Conservation (phyloP, 2,797 vertebrate genomes). For the Propithecus perrieri region DNA sequence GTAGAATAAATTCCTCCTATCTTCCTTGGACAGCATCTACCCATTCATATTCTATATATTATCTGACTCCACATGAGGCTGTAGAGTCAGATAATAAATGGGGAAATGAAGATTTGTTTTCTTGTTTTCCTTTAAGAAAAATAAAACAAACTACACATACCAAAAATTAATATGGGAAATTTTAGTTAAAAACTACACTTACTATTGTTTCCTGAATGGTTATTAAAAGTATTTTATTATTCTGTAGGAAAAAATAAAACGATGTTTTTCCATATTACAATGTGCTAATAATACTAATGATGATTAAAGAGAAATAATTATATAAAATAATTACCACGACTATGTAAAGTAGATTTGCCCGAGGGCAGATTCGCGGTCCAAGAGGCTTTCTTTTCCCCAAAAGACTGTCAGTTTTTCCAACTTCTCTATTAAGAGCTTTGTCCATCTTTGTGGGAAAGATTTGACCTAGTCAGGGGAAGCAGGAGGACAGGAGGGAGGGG, state of each 20-base stretch:
- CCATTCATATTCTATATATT: neutral
- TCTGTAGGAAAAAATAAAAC: neutral
- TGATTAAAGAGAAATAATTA: slow-evolving; percentile 75
- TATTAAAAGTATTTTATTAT: neutral
- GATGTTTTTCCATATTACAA: slow-evolving; percentile 28
- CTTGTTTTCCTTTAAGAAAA: slow-evolving; percentile 31
- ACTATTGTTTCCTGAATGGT: neutral
- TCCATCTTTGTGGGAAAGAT: slow-evolving; percentile 72
- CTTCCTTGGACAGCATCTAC: neutral
- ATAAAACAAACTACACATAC: neutral
- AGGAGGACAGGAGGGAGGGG: neutral
- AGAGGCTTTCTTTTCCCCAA: slow-evolving; percentile 74
- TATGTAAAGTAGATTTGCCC: slow-evolving; percentile 86
- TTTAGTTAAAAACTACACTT: slow-evolving; percentile 40
- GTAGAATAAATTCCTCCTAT: neutral
- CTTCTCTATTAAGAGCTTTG: slow-evolving; percentile 78
- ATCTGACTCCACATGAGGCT: neutral
- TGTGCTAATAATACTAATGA: slow-evolving; percentile 68
- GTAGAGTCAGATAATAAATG: neutral
- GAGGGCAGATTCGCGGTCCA: slow-evolving; percentile 83
- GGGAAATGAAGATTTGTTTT: neutral
- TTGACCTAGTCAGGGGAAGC: slow-evolving; percentile 46
- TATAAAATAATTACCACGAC: slow-evolving; percentile 85
- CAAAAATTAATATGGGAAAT: neutral
- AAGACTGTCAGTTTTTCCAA: slow-evolving; percentile 81